Percentiles rank a stretch among this genome's conserved stretches.
Evolutionary conservation across 2,888 invertebrate species (phyloP).

Genomic region (Gandaritis pyraliata): DNA sequence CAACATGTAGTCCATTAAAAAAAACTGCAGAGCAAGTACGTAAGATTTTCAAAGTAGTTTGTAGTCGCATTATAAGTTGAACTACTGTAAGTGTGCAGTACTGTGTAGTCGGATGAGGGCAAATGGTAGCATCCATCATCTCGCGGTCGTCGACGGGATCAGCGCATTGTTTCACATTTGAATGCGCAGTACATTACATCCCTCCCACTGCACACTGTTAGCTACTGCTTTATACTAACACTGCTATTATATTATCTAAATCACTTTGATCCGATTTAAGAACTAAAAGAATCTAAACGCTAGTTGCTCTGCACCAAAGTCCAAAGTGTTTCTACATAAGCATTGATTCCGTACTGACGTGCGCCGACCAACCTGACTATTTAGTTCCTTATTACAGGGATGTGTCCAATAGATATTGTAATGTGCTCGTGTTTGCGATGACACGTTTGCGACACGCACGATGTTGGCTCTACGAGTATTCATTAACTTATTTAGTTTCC

Average conservation of each 20-base stretch:
- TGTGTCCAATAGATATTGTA: constrained; percentile 13
- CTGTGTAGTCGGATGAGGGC: background rate
- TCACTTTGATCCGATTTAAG: too few relatives aligned
- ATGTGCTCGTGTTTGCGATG: constrained; percentile 2
- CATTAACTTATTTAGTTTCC: constrained; percentile 5
- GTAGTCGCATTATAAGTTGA: background rate
- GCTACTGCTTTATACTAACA: background rate
- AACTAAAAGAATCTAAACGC: too few relatives aligned
- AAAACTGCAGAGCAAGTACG: too few relatives aligned
- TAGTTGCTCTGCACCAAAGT: too few relatives aligned
- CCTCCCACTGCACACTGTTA: background rate
- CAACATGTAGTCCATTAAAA: too few relatives aligned
- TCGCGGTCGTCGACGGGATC: constrained; percentile 9
- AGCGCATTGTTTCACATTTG: constrained; percentile 27
- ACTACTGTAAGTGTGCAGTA: background rate
- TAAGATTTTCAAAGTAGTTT: background rate
- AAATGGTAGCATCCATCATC: constrained; percentile 26
- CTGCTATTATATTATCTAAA: too few relatives aligned
- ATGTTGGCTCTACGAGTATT: background rate
- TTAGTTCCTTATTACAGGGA: background rate
- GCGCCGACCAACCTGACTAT: too few relatives aligned
- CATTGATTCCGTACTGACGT: too few relatives aligned
- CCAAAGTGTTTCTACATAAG: too few relatives aligned
- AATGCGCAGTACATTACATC: constrained; percentile 11
- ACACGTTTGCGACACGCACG: background rate